Evolutionary conservation across 92 coral and sea anemone species (phyloP), one percentile per base, ranked within the genome.

Genomic region (Scolanthus callimorphus): DNA sequence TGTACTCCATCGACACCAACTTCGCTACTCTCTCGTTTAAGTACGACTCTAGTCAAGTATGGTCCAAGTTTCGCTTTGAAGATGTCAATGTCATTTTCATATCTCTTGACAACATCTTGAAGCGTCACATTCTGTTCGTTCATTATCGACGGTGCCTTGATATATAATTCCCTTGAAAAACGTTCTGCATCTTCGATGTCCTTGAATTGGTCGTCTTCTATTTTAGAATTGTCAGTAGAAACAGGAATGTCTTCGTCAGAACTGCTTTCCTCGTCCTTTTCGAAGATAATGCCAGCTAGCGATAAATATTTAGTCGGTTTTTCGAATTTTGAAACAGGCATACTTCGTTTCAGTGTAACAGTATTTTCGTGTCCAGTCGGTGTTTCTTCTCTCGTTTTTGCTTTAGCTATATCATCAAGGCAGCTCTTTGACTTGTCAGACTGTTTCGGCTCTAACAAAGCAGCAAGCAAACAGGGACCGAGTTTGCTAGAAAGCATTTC

Each of bases 81-180:
- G 27, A 38, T 57, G 19, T 43, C 41, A 31, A 82, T 63, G n/a
- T 79, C 84, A 26, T 47, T 65, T 51, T 82, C 84, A 30, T 77
- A 76, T 6, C 29, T 45, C 29, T 61, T 50, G 25, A 82, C n/a
- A 10, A 82, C 76, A 3, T 82, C 71, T 41, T 82, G 66, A 0
- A 82, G 76, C 26, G 89, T 63, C 38, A 53, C 34, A 19, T 70
- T 54, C 27, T 78, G 59, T 39, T 63, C 47, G 24, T 31, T 27
- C 84, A 78, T 78, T 45, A 53, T 48, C 1, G 37, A 9, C 27
- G 78, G 78, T 22, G 84, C 84, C 52, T 4, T 46, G 11, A 46
- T 6, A 34, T 34, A 34, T 15, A 15, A 15, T 6, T 15, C 41
- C 8, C 41, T 6, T 15, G 41, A 15, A n/a, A n/a, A n/a, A 15